phyloP scores from a whole-genome alignment of 64 coral and sea anemone genomes.

The Catalaphyllia jardinei region DNA sequence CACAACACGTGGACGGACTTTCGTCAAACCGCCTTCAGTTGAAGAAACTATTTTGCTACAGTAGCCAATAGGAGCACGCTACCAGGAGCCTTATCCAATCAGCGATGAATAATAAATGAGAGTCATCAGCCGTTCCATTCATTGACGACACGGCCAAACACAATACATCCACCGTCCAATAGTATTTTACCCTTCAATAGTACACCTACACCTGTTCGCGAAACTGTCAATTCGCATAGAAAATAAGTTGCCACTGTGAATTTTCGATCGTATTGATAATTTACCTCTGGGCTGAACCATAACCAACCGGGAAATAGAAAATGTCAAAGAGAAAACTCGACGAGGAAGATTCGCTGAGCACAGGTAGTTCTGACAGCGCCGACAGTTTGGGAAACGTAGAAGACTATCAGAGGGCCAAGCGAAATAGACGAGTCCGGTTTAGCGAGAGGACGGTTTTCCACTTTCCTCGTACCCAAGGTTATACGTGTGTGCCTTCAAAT shows the following conservation, averaged over 20 bases:
- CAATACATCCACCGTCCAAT: constrained; percentile 38
- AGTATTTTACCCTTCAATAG: background rate
- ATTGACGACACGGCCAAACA: constrained; percentile 32
- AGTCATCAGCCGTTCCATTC: constrained; percentile 14
- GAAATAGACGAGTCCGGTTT: constrained; percentile 72
- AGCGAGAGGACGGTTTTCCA: constrained; percentile 84
- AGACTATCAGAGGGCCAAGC: constrained; percentile 61
- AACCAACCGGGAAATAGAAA: background rate
- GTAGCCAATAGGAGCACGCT: background rate
- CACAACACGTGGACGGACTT: background rate
- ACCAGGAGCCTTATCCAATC: constrained; percentile 26
- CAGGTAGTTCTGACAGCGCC: constrained; percentile 73
- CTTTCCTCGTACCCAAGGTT: constrained; percentile 90
- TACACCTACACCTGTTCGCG: constrained; percentile 19
- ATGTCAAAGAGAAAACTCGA: constrained; percentile 61
- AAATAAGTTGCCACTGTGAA: constrained; percentile 15
- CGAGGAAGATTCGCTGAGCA: constrained; percentile 83
- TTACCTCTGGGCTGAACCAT: background rate
- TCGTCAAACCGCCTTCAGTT: background rate
- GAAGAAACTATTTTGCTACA: background rate
- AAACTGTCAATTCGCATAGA: constrained; percentile 21
- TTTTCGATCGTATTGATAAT: constrained; percentile 51
- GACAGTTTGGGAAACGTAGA: constrained; percentile 74
- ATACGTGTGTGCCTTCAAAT: constrained; percentile 91
- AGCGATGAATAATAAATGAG: constrained; percentile 46